Conservation (phyloP, 2,888 invertebrate species). For the Branchellion lobata region DNA sequence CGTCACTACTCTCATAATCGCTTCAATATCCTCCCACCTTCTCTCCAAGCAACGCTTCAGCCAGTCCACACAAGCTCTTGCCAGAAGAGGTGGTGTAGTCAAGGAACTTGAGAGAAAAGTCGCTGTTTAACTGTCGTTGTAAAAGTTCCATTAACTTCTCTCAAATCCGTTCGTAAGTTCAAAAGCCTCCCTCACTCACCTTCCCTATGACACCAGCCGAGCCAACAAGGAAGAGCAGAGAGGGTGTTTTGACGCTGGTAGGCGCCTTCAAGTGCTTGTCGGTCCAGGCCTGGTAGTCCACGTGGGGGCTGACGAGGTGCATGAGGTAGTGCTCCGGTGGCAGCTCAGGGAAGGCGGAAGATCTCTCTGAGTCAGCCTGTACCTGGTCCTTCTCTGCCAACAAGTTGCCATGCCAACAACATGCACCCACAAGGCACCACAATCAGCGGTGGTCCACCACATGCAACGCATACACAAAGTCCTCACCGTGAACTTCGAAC, state of each 20-base stretch:
- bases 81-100: neutral
- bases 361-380: no score
- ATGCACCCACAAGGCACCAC: no score
- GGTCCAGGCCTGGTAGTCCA: neutral
- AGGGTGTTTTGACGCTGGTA: neutral
- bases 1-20: no score
- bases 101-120: neutral
- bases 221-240: neutral
- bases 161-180: no score
- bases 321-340: neutral
- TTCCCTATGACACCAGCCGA: neutral
- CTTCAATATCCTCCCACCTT: no score
- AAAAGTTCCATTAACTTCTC: no score
- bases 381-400: no score
- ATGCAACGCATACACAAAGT: no score
- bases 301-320: neutral
- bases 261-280: neutral
- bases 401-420: no score
- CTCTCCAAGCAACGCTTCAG: slow-evolving; percentile 26
- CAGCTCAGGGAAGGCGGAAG: no score
- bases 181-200: no score
- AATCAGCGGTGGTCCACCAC: no score
- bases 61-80: slow-evolving; percentile 35
- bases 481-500: neutral
- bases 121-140: neutral